Evolutionary conservation across 2,888 invertebrate genomes (phyloP).

Genomic region (Dasypolia templi): DNA sequence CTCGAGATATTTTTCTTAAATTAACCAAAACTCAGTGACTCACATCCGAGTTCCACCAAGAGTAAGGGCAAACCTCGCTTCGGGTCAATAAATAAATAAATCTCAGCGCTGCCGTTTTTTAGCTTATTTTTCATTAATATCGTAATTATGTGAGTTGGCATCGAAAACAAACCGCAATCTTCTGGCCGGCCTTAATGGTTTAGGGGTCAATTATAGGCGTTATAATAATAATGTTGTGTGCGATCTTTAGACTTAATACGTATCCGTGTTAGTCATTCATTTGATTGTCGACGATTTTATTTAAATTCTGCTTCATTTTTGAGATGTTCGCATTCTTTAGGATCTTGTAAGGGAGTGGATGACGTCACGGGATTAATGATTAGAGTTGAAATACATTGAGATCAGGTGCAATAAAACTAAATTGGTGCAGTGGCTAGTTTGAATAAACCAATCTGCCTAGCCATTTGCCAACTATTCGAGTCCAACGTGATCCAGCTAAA

Average conservation of each 20-base stretch:
- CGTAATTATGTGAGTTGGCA: slow-evolving; percentile 87
- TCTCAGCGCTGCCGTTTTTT: slow-evolving; percentile 84
- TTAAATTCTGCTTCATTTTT: slow-evolving; percentile 54
- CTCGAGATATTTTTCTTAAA: background rate
- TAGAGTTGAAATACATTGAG: background rate
- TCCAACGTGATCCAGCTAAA: no score
- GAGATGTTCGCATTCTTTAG: slow-evolving; percentile 33
- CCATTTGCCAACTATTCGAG: no score
- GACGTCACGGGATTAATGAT: slow-evolving; percentile 44
- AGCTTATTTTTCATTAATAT: slow-evolving; percentile 84
- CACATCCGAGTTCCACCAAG: slow-evolving; percentile 64
- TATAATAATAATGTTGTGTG: slow-evolving; percentile 82
- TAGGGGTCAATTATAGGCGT: slow-evolving; percentile 88
- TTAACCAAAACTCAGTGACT: slow-evolving; percentile 52
- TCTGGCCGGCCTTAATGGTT: slow-evolving; percentile 85
- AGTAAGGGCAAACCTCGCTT: slow-evolving; percentile 72
- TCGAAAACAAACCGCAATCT: slow-evolving; percentile 87
- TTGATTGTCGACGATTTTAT: slow-evolving; percentile 64
- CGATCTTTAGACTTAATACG: slow-evolving; percentile 70
- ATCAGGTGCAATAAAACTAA: background rate
- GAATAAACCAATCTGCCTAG: no score
- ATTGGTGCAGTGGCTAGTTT: background rate
- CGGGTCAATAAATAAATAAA: slow-evolving; percentile 89
- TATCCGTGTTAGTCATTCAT: slow-evolving; percentile 72
- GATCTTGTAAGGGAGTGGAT: slow-evolving; percentile 21